These are phyloP conservation scores for Melanotaenia nigrans DNA, from an alignment of 2,797 vertebrate species.

Conservation along the genomic window DNA sequence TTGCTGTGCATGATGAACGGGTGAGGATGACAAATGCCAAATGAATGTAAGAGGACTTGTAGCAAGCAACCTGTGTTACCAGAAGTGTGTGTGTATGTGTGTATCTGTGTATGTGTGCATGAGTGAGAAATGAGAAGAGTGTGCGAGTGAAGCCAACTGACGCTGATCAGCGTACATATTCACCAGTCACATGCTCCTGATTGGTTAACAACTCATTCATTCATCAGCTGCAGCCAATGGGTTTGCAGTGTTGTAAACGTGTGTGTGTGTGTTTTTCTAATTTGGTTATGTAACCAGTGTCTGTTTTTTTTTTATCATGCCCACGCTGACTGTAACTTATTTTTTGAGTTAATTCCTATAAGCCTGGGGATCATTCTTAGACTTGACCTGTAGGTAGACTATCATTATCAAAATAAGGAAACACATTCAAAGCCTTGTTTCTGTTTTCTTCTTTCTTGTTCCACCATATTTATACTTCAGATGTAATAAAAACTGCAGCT, in stretches of 20 bases:
- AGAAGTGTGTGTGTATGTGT: constrained; percentile 16
- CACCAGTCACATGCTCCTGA: constrained; percentile 61
- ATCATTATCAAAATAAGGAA: neutral
- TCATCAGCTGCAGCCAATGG: constrained; percentile 67
- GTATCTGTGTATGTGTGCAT: constrained; percentile 11
- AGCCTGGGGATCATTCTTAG: neutral
- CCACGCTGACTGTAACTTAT: constrained; percentile 27
- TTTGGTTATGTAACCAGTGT: neutral
- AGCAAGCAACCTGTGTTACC: neutral
- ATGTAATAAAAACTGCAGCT: no score
- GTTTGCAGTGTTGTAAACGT: constrained; percentile 3
- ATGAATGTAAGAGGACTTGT: constrained; percentile 14
- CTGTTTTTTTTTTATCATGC: neutral
- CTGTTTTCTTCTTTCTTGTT: no score
- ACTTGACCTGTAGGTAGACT: neutral
- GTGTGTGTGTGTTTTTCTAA: constrained; percentile 1
- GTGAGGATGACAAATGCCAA: neutral
- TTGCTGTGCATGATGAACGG: constrained; percentile 70
- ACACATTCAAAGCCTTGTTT: no score
- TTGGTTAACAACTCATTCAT: constrained; percentile 66
- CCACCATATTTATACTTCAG: no score
- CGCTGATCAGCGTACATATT: constrained; percentile 53
- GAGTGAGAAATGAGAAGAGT: constrained; percentile 17
- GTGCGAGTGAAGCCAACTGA: constrained; percentile 32
- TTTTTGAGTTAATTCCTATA: constrained; percentile 12